These are phyloP conservation scores for Cheilosia urbana DNA, from an alignment of 2,888 invertebrate genomes.

Conservation along the genomic window DNA sequence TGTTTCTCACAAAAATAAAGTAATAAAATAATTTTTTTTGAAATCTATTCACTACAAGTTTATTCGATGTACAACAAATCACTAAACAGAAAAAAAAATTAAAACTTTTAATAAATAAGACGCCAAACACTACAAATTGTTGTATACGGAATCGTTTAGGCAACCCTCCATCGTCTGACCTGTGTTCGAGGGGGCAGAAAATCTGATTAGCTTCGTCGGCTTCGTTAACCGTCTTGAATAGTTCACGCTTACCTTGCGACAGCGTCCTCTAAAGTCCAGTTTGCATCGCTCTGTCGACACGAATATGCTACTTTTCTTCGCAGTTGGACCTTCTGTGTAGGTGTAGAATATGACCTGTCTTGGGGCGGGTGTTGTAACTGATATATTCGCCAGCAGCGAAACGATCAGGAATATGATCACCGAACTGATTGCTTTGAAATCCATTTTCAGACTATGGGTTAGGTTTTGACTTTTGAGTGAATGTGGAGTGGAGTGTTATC, in stretches of 20 bases:
- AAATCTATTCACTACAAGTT: neutral
- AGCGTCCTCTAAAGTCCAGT: constrained; percentile 53
- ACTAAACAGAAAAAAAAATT: neutral
- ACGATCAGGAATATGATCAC: constrained; percentile 32
- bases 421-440: constrained; percentile 61
- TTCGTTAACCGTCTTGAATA: neutral
- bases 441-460: constrained; percentile 52
- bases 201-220: neutral
- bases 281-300: constrained; percentile 20
- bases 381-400: constrained; percentile 30
- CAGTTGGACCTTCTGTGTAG: neutral
- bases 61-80: neutral
- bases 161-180: constrained; percentile 47
- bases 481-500: constrained; percentile 34
- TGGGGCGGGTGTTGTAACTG: constrained; percentile 42
- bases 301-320: constrained; percentile 39
- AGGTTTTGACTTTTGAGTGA: neutral
- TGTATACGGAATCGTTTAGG: neutral
- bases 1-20: too few species aligned
- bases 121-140: constrained; percentile 7
- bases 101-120: constrained; percentile 11
- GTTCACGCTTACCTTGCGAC: constrained; percentile 43
- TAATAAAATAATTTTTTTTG: too few species aligned
- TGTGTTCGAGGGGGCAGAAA: neutral
- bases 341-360: constrained; percentile 58